phyloP scores from a whole-genome alignment of 1,140 invertebrate genomes.

The Leguminivora glycinivorella region DNA sequence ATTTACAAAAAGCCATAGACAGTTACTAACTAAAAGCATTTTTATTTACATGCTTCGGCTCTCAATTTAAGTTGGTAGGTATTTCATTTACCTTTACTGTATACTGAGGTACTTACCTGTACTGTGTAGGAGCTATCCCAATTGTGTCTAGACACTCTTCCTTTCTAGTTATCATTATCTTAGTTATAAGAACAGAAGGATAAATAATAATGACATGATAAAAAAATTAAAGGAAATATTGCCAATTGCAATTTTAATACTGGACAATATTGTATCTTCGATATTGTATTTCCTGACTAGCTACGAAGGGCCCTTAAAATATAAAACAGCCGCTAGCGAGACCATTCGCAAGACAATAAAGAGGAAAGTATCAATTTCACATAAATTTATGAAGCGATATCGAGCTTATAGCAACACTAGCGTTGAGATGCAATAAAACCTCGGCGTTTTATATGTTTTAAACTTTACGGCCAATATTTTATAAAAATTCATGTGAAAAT shows the following conservation, averaged over 20 bases:
- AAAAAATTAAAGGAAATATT: no score
- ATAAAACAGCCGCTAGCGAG: neutral
- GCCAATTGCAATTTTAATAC: no score
- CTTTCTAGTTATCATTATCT: no score
- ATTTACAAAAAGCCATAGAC: neutral
- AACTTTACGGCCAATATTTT: constrained; percentile 56
- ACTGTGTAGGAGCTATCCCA: no score
- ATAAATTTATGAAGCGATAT: constrained; percentile 53
- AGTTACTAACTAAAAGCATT: no score
- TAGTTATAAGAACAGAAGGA: no score
- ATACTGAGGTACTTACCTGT: no score
- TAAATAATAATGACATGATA: no score
- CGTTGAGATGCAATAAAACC: constrained; percentile 53
- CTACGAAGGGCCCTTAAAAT: neutral
- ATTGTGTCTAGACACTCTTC: no score
- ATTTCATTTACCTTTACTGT: no score
- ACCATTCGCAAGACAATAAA: constrained; percentile 25
- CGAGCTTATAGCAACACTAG: constrained; percentile 45
- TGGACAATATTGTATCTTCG: neutral
- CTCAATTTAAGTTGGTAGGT: no score
- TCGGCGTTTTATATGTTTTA: constrained; percentile 51
- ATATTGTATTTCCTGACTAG: neutral
- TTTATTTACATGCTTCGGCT: no score
- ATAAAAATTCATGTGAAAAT: constrained; percentile 41
- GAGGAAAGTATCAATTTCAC: constrained; percentile 46